These are phyloP conservation scores for Pandemis cinnamomeana DNA, from an alignment of 2,888 invertebrate genomes.

Conservation along the genomic window DNA sequence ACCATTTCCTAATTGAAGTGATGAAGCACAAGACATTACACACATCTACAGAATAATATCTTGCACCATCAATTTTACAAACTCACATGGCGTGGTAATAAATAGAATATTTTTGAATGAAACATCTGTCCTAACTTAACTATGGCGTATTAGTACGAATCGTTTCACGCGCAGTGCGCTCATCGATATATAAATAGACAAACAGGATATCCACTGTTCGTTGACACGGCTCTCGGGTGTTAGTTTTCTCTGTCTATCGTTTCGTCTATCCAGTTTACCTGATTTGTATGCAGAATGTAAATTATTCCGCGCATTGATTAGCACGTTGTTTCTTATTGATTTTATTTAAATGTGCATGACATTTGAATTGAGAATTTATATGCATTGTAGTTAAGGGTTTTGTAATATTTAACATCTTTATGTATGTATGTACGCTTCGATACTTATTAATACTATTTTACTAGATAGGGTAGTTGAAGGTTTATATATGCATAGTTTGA, in stretches of 20 bases:
- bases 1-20: too few species aligned
- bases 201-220: slow-evolving; percentile 65
- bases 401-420: too few species aligned
- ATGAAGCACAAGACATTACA: background rate
- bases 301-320: slow-evolving; percentile 34
- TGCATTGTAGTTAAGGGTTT: background rate
- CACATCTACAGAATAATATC: background rate
- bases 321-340: slow-evolving; percentile 35
- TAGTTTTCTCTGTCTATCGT: slow-evolving; percentile 43
- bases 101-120: slow-evolving; percentile 22
- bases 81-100: background rate
- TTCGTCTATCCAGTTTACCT: slow-evolving; percentile 38
- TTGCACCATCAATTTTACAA: background rate
- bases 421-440: too few species aligned
- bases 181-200: slow-evolving; percentile 60
- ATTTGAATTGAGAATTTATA: slow-evolving; percentile 12
- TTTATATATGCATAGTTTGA: too few species aligned
- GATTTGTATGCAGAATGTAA: slow-evolving; percentile 38
- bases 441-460: too few species aligned
- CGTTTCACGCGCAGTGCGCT: slow-evolving; percentile 50
- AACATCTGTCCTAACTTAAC: slow-evolving; percentile 28
- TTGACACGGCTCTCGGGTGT: slow-evolving; percentile 61
- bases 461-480: too few species aligned
- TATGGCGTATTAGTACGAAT: slow-evolving; percentile 27
- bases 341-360: slow-evolving; percentile 24